phyloP scores from a whole-genome alignment of 2,797 vertebrate genomes.

The Mastacembelus armatus region DNA sequence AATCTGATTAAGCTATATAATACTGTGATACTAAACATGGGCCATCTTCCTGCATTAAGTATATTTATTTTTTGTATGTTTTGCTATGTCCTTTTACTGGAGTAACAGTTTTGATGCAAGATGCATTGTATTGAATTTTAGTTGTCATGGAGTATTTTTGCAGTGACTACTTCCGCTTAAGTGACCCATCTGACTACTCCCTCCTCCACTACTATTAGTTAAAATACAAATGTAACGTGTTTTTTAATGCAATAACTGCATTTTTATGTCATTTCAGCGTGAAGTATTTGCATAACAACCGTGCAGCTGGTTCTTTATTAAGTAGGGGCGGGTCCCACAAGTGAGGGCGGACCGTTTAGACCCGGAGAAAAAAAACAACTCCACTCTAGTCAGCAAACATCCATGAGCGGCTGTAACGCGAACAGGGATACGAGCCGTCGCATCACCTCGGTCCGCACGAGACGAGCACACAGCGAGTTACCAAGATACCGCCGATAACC shows the following conservation, averaged over 20 bases:
- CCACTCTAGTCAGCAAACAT: conserved; percentile 62
- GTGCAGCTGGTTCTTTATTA: conserved; percentile 36
- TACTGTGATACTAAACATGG: not conserved
- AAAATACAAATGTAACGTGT: not conserved
- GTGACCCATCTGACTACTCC: no score
- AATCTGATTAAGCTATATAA: not conserved
- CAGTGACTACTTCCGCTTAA: no score
- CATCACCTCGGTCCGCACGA: conserved; percentile 40
- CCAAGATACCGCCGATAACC: conserved; percentile 77
- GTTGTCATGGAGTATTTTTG: not conserved
- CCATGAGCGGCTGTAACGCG: conserved; percentile 58
- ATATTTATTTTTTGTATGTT: not conserved
- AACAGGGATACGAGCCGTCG: conserved; percentile 63
- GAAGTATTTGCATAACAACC: conserved; percentile 65
- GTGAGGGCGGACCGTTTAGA: conserved; percentile 57
- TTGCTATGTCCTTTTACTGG: not conserved
- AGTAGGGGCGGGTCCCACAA: conserved; percentile 53
- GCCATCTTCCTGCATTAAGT: not conserved
- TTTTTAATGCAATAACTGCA: not conserved
- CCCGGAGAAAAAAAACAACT: conserved; percentile 54
- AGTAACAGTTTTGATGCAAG: not conserved
- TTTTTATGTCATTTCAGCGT: not conserved
- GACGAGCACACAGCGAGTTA: conserved; percentile 53
- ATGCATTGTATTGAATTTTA: no score
- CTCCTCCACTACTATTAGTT: no score